Conservation (phyloP, 2,797 vertebrate genomes). For the Aphelocoma californica region DNA sequence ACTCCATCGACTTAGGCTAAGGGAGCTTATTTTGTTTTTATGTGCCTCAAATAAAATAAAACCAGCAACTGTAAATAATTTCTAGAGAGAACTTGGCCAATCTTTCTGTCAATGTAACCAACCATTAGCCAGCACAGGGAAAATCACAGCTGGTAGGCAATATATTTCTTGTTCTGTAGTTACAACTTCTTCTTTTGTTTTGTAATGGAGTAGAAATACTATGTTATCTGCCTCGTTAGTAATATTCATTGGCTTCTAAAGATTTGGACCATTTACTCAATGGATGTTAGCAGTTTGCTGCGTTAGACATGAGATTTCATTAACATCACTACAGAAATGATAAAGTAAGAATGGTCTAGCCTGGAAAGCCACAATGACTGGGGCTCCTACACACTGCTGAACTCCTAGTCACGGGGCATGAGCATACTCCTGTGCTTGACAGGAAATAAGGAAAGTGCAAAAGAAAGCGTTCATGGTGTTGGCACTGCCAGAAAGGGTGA, state of each 20-base stretch:
- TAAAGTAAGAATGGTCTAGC: neutral
- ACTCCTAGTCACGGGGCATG: neutral
- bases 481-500: neutral
- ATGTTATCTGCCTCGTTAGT: neutral
- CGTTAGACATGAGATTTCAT: neutral
- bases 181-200: neutral
- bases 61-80: neutral
- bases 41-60: neutral
- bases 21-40: neutral
- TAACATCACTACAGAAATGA: neutral
- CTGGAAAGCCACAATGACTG: neutral
- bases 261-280: neutral
- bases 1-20: neutral
- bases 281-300: neutral
- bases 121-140: neutral
- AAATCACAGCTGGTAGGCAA: neutral
- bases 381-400: neutral
- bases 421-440: neutral
- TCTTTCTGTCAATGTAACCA: neutral
- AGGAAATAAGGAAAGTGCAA: neutral
- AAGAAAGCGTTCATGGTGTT: neutral
- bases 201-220: neutral
- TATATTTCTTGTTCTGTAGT: neutral
- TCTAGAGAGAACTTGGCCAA: neutral
- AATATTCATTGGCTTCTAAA: neutral